These are phyloP conservation scores for Nicator chloris DNA, from an alignment of 2,113 vertebrate species.

Conservation along the genomic window DNA sequence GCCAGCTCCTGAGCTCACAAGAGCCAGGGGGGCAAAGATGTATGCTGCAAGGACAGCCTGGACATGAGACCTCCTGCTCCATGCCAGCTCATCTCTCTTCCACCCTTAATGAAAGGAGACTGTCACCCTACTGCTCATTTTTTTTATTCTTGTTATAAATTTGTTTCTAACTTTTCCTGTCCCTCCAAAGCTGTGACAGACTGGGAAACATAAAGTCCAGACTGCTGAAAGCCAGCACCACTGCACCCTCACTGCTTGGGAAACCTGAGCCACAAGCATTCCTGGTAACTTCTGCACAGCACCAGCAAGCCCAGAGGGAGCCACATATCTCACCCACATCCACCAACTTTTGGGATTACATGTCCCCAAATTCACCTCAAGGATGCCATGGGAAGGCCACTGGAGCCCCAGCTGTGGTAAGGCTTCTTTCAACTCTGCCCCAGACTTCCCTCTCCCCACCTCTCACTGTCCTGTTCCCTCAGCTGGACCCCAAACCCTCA, in stretches of 20 bases:
- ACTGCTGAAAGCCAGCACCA: background rate
- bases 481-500: background rate
- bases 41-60: background rate
- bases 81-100: background rate
- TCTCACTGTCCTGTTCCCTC: background rate
- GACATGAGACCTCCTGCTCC: background rate
- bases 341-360: background rate
- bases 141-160: background rate
- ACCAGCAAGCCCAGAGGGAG: background rate
- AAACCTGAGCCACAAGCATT: background rate
- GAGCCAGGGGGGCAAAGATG: background rate
- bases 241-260: background rate
- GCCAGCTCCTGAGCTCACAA: background rate
- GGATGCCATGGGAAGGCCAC: fast-evolving
- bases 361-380: background rate
- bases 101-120: background rate
- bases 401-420: background rate
- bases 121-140: background rate
- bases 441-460: background rate
- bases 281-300: background rate
- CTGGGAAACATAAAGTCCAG: background rate
- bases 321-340: fast-evolving
- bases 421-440: background rate
- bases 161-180: background rate
- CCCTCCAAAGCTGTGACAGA: background rate